phyloP scores from a whole-genome alignment of 2,888 invertebrate genomes.

The Bombylius major region DNA sequence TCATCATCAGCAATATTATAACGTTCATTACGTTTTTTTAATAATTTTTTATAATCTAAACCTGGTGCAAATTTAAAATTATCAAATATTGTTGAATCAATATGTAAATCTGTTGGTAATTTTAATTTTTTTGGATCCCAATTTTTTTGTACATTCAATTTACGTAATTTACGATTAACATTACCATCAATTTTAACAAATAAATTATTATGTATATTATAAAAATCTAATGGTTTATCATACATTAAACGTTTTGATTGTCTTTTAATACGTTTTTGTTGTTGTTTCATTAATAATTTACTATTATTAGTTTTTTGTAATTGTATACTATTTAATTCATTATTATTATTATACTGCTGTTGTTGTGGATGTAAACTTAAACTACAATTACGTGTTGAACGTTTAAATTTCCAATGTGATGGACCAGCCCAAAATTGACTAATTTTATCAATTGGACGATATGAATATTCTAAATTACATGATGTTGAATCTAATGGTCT shows the following conservation, averaged over 20 bases:
- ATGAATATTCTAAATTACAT: constrained; percentile 55
- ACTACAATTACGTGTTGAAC: constrained; percentile 24
- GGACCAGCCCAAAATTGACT: constrained; percentile 66
- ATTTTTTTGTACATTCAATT: constrained; percentile 30
- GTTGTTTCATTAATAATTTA: too few species aligned
- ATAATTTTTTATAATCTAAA: constrained; percentile 16
- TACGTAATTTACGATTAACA: constrained; percentile 22
- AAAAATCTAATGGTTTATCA: constrained; percentile 25
- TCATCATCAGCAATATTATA: constrained; percentile 8
- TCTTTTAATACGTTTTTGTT: too few species aligned
- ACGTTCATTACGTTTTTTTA: background rate
- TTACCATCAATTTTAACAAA: constrained; percentile 25
- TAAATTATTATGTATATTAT: constrained; percentile 23
- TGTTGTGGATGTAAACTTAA: background rate
- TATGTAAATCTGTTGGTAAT: constrained; percentile 28
- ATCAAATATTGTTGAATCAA: constrained; percentile 25
- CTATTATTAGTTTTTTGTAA: too few species aligned
- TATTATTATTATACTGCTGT: too few species aligned
- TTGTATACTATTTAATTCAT: too few species aligned
- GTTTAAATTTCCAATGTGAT: constrained; percentile 64
- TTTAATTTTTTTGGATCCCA: constrained; percentile 34
- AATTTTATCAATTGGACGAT: constrained; percentile 42
- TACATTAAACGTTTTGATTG: constrained; percentile 7
- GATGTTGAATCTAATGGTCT: constrained; percentile 40
- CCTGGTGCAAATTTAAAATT: constrained; percentile 26